Percentiles rank a stretch among this genome's conserved stretches.
phyloP scores from a whole-genome alignment of 2,888 invertebrate species.

The Esperia sulphurella region DNA sequence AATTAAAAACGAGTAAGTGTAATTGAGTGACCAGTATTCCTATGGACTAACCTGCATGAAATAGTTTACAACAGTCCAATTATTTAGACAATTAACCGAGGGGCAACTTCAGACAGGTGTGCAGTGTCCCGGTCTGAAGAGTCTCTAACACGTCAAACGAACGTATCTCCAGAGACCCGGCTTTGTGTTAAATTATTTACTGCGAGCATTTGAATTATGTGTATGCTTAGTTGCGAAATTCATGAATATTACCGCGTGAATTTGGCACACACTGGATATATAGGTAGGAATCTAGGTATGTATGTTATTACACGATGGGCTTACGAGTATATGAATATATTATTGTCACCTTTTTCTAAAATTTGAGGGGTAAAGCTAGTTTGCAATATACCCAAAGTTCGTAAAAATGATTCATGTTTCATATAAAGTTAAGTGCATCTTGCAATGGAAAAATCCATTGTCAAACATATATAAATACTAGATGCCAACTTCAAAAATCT shows the following conservation, averaged over 20 bases:
- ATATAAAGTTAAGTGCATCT: too few species aligned
- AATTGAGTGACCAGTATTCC: too few species aligned
- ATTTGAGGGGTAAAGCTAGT: too few species aligned
- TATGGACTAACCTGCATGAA: not conserved
- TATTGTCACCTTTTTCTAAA: too few species aligned
- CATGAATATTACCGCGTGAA: not conserved
- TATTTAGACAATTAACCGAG: constrained; percentile 59
- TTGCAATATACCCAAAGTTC: too few species aligned
- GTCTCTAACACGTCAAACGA: constrained; percentile 24
- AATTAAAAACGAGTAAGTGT: too few species aligned
- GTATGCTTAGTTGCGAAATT: not conserved
- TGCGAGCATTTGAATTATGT: constrained; percentile 1
- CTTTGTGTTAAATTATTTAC: constrained; percentile 42
- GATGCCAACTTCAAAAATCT: too few species aligned
- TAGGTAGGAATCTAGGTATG: not conserved
- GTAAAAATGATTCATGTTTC: too few species aligned
- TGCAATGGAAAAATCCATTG: too few species aligned
- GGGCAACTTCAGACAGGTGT: constrained; percentile 50
- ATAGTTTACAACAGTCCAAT: constrained; percentile 42
- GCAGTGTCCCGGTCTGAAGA: constrained; percentile 19
- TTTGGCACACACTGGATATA: not conserved
- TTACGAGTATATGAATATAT: too few species aligned
- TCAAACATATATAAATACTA: too few species aligned
- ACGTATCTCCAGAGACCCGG: constrained; percentile 14
- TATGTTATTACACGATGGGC: too few species aligned